phyloP scores from a whole-genome alignment of 2,113 vertebrate species.

The Anarrhichthys ocellatus region DNA sequence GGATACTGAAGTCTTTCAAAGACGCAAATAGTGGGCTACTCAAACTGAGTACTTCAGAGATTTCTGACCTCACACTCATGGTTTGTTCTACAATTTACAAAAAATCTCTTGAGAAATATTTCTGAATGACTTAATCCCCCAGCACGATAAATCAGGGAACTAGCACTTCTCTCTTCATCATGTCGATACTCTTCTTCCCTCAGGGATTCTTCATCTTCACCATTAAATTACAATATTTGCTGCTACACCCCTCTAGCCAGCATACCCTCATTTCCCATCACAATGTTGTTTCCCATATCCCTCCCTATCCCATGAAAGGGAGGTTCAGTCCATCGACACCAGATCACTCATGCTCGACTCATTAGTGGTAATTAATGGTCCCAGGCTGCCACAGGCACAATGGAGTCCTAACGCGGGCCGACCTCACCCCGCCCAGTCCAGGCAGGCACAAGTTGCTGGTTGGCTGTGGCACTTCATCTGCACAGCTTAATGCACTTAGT shows the following conservation, averaged over 20 bases:
- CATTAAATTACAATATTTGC: slow-evolving; percentile 40
- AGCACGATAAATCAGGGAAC: background rate
- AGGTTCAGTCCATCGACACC: slow-evolving; percentile 50
- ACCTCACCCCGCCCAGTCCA: slow-evolving; percentile 10
- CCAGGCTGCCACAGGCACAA: slow-evolving; percentile 45
- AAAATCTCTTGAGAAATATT: slow-evolving; percentile 12
- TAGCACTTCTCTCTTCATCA: slow-evolving; percentile 18
- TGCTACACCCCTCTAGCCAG: slow-evolving; percentile 42
- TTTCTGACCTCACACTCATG: slow-evolving; percentile 13
- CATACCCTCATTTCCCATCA: slow-evolving; percentile 33
- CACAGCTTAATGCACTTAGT: slow-evolving; percentile 67
- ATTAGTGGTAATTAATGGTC: slow-evolving; percentile 76
- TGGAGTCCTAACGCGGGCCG: slow-evolving; percentile 16
- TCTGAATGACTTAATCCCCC: background rate
- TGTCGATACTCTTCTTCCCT: slow-evolving; percentile 19
- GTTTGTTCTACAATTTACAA: slow-evolving; percentile 18
- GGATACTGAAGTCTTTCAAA: slow-evolving; percentile 51
- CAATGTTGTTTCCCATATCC: slow-evolving; percentile 3
- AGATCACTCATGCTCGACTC: slow-evolving; percentile 67
- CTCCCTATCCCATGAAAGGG: slow-evolving; percentile 3
- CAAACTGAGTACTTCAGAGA: slow-evolving; percentile 8
- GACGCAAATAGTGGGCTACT: slow-evolving; percentile 25
- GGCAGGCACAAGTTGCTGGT: slow-evolving; percentile 54
- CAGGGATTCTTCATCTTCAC: slow-evolving; percentile 34
- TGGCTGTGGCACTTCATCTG: slow-evolving; percentile 57